Percentiles rank a stretch among this genome's conserved stretches.
These are phyloP conservation scores for Stratiolaelaps scimitus DNA, from an alignment of 1,140 invertebrate genomes.

Conservation along the genomic window DNA sequence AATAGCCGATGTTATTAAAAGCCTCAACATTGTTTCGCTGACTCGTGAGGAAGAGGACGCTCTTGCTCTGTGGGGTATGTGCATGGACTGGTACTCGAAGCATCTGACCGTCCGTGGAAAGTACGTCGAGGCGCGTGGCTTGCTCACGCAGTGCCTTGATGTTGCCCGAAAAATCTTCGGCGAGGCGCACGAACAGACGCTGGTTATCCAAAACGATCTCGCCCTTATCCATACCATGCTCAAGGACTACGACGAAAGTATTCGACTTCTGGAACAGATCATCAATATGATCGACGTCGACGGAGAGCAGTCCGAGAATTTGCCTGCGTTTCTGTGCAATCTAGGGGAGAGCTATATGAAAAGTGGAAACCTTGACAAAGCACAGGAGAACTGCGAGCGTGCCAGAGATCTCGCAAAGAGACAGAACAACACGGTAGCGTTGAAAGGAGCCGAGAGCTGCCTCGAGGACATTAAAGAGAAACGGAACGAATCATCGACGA, in stretches of 20 bases:
- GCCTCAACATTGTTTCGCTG: background rate
- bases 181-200: slow-evolving; percentile 54
- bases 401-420: slow-evolving; percentile 55
- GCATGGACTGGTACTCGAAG: slow-evolving; percentile 66
- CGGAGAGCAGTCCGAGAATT: slow-evolving; percentile 48
- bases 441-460: slow-evolving; percentile 55
- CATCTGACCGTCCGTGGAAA: slow-evolving; percentile 47
- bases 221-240: slow-evolving; percentile 56
- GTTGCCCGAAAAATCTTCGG: slow-evolving; percentile 54
- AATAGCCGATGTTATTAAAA: slow-evolving; percentile 41
- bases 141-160: slow-evolving; percentile 56
- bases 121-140: slow-evolving; percentile 51
- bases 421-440: slow-evolving; percentile 50
- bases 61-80: slow-evolving; percentile 53
- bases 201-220: slow-evolving; percentile 69
- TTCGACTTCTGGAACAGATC: slow-evolving; percentile 57
- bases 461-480: slow-evolving; percentile 39
- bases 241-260: slow-evolving; percentile 55
- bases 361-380: slow-evolving; percentile 54
- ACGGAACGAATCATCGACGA: background rate
- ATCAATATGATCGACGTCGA: slow-evolving; percentile 51
- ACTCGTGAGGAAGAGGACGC: slow-evolving; percentile 47
- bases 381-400: slow-evolving; percentile 55
- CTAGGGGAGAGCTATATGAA: slow-evolving; percentile 63
- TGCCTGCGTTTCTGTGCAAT: slow-evolving; percentile 63